Conservation (phyloP, 2,797 vertebrate species). For the Cuniculus paca region DNA sequence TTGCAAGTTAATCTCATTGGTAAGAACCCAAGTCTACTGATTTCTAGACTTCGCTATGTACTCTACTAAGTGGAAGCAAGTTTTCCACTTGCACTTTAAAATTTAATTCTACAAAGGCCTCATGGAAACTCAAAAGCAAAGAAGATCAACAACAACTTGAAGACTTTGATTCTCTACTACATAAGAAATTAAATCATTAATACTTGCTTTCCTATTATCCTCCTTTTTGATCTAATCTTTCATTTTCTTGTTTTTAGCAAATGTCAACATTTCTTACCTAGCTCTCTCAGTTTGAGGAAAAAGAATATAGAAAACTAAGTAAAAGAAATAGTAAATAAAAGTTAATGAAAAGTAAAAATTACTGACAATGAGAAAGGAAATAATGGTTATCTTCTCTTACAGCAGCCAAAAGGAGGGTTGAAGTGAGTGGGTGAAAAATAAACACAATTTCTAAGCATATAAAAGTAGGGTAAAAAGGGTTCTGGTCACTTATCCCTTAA, state of each 20-base stretch:
- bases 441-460: background rate
- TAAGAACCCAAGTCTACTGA: background rate
- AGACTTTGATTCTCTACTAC: background rate
- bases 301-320: constrained; percentile 6
- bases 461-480: background rate
- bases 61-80: background rate
- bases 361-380: background rate
- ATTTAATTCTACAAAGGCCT: background rate
- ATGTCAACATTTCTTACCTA: constrained; percentile 13
- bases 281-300: background rate
- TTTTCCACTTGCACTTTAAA: constrained; percentile 5
- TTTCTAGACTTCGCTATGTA: background rate
- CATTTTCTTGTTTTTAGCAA: background rate
- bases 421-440: background rate
- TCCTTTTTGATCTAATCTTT: background rate
- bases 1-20: background rate
- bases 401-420: background rate
- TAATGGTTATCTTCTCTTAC: background rate
- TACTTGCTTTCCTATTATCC: background rate
- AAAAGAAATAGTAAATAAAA: background rate
- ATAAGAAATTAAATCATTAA: background rate
- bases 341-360: constrained; percentile 11
- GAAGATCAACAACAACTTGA: background rate
- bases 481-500: background rate
- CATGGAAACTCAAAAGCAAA: background rate